Base-by-base conservation (phyloP, 1,140 invertebrate species). In the Antheraea mylitta region DNA sequence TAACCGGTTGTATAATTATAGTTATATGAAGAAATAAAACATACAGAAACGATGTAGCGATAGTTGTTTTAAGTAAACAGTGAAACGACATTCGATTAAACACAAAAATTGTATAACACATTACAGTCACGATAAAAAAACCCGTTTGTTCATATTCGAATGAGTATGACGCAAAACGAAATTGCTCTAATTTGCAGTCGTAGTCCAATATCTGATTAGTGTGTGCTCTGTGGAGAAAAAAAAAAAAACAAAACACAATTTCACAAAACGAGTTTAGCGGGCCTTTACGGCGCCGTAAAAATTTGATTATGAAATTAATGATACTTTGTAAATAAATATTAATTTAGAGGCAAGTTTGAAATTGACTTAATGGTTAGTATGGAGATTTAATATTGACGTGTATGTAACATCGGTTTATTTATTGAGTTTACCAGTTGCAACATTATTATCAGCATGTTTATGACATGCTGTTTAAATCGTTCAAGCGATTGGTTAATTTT, bases 281-380 rank as follows among this genome's bases (percentile, higher is more conserved):
- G 66, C 42, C 66, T 60, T 67, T 67, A 67, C 19, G 58, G 66
- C 58, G 58, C 59, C 58, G 42, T 67, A 59, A 67, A 66, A 62
- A 64, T 68, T 68, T 68, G 67, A 63, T 72, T 68, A 68, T 68
- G 64, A 68, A 72, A 72, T 36, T 68, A 60, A 72, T 72, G 60
- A 48, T 68, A 48, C 37, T 53, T 68, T 36, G 36, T 62, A 59
- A 67, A 60, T 60, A 60, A 59, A 67, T 61, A 67, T 67, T 67
- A 67, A 67, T 67, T 59, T 67, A 60, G 58, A 67, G 58, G 66
- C 53, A 67, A 53, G 9, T 61, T 67, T n/a, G 58, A 67, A 67
- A 60, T 60, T 67, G 59, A 9, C 16, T 67, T 67, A 61, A 60
- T 60, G 66, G 37, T 67, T 58, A 58, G 65, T 36, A 16, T 66